Base-by-base conservation (phyloP, 1,140 invertebrate species). In the Micrasema longulum region DNA sequence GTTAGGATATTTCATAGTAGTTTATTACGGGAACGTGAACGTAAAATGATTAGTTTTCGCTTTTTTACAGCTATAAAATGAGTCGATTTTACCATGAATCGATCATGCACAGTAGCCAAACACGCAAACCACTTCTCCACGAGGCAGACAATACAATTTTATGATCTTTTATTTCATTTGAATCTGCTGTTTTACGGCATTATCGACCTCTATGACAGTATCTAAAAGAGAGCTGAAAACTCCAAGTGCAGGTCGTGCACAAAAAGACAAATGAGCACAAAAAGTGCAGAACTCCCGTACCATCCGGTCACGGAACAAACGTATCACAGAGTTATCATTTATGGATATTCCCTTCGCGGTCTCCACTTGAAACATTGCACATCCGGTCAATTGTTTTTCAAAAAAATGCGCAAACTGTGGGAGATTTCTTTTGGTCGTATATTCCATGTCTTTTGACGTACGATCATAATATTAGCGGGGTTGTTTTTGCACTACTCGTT, bases 361-460 rank as follows among this genome's bases (percentile, higher is more conserved):
- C 38, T 62, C 35, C 57, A 62, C 36, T 43, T 62, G 57, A 62
- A 62, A 62, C 57, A 62, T 62, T 62, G 57, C 57, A 62, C 23
- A 43, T 62, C 57, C 57, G 57, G 57, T 62, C 57, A 45, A 62
- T 62, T 62, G 57, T 62, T 62, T 62, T 62, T 55, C 20, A 31
- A 10, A 62, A 62, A 62, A 62, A 20, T 10, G 23, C 16, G 36
- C 35, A 11, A 20, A 41, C 18, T n/a, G 57, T 62, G 38, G 38
- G 38, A 43, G 35, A 18, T 62, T 62, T 62, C 57, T 62, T 62
- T 62, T 62, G 57, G 57, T 62, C 57, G 38, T 62, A 43, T 62
- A 57, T 57, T 57, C 18, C 26, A 35, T 57, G 26, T 31, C 23
- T 35, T 57, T 55, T 50, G 47, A 52, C 20, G 18, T 22, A 12